Percentiles rank a stretch among this genome's conserved stretches.
Conservation (phyloP, 2,797 vertebrate species). For the Emys orbicularis region DNA sequence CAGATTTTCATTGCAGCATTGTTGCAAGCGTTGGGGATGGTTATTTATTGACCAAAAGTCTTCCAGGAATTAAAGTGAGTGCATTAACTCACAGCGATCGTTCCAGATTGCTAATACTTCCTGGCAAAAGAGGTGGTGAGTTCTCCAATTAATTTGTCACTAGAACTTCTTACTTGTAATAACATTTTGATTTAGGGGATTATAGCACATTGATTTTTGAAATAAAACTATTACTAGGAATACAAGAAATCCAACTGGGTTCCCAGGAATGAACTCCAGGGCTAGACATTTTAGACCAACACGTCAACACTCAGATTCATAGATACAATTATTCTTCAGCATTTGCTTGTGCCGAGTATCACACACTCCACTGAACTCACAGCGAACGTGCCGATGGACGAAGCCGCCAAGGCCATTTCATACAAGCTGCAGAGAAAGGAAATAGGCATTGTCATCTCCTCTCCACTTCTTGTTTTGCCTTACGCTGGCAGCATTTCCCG, state of each 20-base stretch:
- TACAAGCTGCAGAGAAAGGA: constrained; percentile 9
- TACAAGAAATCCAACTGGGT: fast-evolving
- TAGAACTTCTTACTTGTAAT: not conserved
- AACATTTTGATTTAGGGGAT: not conserved
- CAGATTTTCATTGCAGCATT: not conserved
- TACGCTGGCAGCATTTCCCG: too few relatives aligned
- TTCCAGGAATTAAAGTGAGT: fast-evolving
- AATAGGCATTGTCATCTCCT: not conserved
- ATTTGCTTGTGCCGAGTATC: not conserved
- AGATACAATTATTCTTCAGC: not conserved
- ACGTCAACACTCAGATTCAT: fast-evolving
- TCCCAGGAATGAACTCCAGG: fast-evolving
- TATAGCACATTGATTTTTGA: fast-evolving
- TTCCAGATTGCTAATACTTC: not conserved
- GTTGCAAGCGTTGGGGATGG: fast-evolving
- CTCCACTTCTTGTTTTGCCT: not conserved
- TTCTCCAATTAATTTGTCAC: not conserved
- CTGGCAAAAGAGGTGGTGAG: not conserved
- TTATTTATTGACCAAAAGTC: not conserved
- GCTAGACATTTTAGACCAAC: not conserved
- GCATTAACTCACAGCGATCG: fast-evolving
- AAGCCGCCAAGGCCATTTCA: constrained; percentile 8
- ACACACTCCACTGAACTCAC: not conserved
- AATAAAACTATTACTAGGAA: not conserved
- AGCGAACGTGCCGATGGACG: not conserved